These are phyloP conservation scores for Pholis gunnellus DNA, from an alignment of 2,113 vertebrate species.

Conservation along the genomic window DNA sequence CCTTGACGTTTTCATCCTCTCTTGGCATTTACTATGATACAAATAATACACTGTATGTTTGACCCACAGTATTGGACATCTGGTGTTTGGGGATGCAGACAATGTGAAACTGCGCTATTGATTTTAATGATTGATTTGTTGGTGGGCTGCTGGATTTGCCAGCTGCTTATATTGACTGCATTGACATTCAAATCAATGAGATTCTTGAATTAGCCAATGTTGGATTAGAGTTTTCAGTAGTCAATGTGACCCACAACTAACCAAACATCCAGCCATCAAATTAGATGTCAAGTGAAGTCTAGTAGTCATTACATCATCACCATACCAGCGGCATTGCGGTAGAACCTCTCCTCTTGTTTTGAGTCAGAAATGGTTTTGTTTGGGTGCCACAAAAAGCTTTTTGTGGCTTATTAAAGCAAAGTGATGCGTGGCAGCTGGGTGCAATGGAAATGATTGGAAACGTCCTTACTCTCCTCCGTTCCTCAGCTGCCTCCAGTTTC, in stretches of 20 bases:
- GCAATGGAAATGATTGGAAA: conserved; percentile 15
- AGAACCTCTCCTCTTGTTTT: not conserved
- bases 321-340: not conserved
- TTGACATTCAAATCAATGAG: conserved; percentile 53
- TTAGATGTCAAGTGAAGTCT: not conserved
- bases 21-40: not conserved
- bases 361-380: not conserved
- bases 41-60: not conserved
- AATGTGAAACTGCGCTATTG: conserved; percentile 40
- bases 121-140: conserved; percentile 58
- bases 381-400: not conserved
- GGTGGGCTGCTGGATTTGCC: conserved; percentile 34
- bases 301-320: not conserved
- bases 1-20: not conserved
- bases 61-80: conserved; percentile 17
- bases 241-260: not conserved
- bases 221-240: not conserved
- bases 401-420: not conserved
- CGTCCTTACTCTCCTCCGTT: conserved; percentile 92
- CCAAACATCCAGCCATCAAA: conserved; percentile 17
- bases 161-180: conserved; percentile 35
- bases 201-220: conserved; percentile 40
- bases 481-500: conserved; percentile 97
- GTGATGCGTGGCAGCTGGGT: conserved; percentile 1
- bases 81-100: not conserved